Conservation (phyloP, 2,113 vertebrate species). For the Notothenia coriiceps region DNA sequence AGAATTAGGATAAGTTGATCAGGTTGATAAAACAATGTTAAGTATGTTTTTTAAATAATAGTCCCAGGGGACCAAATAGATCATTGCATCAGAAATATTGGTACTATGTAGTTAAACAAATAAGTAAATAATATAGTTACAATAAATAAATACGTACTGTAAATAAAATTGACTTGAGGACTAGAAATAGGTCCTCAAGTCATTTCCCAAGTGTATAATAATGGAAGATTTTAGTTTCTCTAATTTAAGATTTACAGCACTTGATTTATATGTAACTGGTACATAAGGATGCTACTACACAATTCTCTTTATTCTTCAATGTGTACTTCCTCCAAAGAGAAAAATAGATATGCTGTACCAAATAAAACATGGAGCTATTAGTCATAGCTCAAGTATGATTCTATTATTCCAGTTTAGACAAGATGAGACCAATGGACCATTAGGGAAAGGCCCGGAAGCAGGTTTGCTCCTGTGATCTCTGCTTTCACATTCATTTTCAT, state of each 20-base stretch:
- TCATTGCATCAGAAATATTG: conserved; percentile 9
- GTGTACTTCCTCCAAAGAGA: conserved; percentile 26
- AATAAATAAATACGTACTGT: neutral
- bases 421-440: conserved; percentile 58
- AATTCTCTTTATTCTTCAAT: conserved; percentile 38
- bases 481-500: conserved; percentile 57
- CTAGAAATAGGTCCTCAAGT: neutral
- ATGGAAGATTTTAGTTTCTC: neutral
- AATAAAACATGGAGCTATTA: conserved; percentile 58
- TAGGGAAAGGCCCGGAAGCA: conserved; percentile 60
- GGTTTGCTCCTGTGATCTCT: conserved; percentile 52
- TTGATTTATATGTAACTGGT: conserved; percentile 46
- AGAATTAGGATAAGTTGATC: neutral
- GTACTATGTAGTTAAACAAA: neutral
- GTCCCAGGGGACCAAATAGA: neutral
- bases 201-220: conserved; percentile 6
- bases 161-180: neutral
- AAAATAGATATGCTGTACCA: conserved; percentile 33
- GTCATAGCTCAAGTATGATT: conserved; percentile 58
- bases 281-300: conserved; percentile 2
- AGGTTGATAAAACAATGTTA: neutral
- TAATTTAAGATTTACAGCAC: conserved; percentile 12
- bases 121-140: neutral
- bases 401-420: conserved; percentile 59
- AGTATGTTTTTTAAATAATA: neutral